Evolutionary conservation across 2,797 vertebrate species (phyloP).

Genomic region (Zalophus californianus): DNA sequence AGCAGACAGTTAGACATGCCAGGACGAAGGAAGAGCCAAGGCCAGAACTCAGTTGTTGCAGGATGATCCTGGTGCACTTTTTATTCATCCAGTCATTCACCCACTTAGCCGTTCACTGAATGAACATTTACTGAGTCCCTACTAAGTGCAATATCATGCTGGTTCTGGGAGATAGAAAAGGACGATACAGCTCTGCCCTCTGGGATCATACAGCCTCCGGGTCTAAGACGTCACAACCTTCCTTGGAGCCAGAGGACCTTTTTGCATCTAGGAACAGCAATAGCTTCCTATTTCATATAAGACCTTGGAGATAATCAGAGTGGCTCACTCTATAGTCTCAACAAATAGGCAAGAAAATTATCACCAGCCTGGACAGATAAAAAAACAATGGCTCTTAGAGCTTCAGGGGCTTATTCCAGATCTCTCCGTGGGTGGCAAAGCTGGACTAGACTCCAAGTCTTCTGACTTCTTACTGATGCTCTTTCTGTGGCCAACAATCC

Average conservation of each 20-base stretch:
- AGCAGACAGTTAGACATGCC: not conserved
- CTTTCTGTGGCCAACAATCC: not conserved
- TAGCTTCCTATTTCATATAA: not conserved
- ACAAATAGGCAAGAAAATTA: not conserved
- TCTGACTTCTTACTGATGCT: not conserved
- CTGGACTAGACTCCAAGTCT: not conserved
- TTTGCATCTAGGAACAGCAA: not conserved
- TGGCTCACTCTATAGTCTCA: not conserved
- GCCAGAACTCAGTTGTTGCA: not conserved
- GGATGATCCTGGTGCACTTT: not conserved
- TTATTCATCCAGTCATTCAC: not conserved
- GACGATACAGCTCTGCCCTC: not conserved
- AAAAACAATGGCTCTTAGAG: not conserved
- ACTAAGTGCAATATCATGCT: not conserved
- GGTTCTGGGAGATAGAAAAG: not conserved
- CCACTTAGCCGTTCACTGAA: not conserved
- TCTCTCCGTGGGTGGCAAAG: not conserved
- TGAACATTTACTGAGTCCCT: not conserved
- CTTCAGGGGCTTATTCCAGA: not conserved
- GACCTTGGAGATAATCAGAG: not conserved
- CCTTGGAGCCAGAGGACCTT: not conserved
- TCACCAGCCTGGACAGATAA: not conserved
- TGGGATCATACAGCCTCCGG: not conserved
- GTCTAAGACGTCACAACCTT: not conserved
- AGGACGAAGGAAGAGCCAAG: not conserved